These are phyloP conservation scores for Lasaia peninsularis DNA, from an alignment of 1,140 invertebrate genomes.

Conservation along the genomic window DNA sequence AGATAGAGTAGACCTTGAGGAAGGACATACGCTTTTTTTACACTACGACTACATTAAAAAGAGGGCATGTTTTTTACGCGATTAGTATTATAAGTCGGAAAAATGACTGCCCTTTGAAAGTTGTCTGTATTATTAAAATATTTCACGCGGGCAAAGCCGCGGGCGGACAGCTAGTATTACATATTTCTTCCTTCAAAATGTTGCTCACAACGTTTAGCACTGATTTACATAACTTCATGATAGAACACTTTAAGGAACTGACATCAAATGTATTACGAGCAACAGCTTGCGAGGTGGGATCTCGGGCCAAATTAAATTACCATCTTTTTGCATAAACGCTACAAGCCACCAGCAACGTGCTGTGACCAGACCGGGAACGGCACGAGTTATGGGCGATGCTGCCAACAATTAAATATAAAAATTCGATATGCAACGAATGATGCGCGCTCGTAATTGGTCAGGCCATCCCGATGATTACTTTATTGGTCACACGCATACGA, in stretches of 20 bases:
- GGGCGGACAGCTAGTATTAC: too few relatives aligned
- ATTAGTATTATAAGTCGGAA: too few relatives aligned
- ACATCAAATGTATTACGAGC: not conserved
- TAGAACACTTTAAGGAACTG: constrained; percentile 3
- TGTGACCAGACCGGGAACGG: constrained; percentile 7
- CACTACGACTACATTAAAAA: too few relatives aligned
- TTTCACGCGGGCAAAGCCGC: too few relatives aligned
- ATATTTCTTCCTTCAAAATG: too few relatives aligned
- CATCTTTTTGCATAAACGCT: constrained; percentile 65
- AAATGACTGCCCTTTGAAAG: too few relatives aligned
- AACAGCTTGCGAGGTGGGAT: constrained; percentile 27
- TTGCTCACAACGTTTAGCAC: not conserved
- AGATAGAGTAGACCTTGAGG: too few relatives aligned
- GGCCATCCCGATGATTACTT: constrained; percentile 62
- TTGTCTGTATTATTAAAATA: too few relatives aligned
- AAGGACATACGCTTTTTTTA: too few relatives aligned
- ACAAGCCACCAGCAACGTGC: constrained; percentile 32
- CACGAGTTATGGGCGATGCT: constrained; percentile 38
- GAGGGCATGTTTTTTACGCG: too few relatives aligned
- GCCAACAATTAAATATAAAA: constrained; percentile 68
- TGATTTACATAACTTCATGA: constrained; percentile 7
- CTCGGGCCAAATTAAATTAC: constrained; percentile 64
- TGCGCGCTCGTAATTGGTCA: constrained; percentile 53
- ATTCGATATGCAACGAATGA: constrained; percentile 55
- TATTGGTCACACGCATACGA: constrained; percentile 59